A percentile compares a stretch with the other conserved stretches of the same genome.
Evolutionary conservation across 2,113 vertebrate genomes (phyloP).

Genomic region (Chrysemys picta): DNA sequence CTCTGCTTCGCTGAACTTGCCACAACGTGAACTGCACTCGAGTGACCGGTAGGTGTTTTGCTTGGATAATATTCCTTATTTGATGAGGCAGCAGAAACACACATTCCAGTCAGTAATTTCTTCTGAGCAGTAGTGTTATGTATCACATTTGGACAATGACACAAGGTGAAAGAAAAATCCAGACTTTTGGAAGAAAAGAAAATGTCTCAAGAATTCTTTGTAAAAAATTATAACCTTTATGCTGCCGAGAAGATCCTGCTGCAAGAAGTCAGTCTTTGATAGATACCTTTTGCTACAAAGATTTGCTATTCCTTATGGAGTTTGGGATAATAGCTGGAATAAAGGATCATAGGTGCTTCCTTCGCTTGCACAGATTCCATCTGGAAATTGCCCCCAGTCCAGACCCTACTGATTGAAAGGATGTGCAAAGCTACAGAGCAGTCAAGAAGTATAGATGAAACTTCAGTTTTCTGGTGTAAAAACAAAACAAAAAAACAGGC

Average conservation of each 20-base stretch:
- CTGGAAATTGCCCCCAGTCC: not conserved
- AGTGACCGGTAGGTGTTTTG: slow-evolving; percentile 11
- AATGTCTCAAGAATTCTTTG: slow-evolving; percentile 6
- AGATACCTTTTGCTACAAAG: slow-evolving; percentile 1
- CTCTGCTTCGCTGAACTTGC: slow-evolving; percentile 23
- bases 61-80: not conserved
- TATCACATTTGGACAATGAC: slow-evolving; percentile 10
- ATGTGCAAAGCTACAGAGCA: not conserved
- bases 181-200: slow-evolving; percentile 13
- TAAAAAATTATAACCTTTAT: slow-evolving; percentile 40
- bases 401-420: not conserved
- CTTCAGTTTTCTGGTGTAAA: not conserved
- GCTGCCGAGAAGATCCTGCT: slow-evolving; percentile 11
- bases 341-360: not conserved
- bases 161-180: slow-evolving; percentile 16
- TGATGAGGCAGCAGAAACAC: not conserved
- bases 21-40: slow-evolving; percentile 16
- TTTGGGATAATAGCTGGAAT: slow-evolving; percentile 5
- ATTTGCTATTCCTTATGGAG: not conserved
- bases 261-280: not conserved
- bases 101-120: slow-evolving; percentile 25
- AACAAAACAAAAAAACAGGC: not conserved
- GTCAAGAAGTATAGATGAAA: not conserved
- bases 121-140: not conserved
- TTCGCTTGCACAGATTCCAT: not conserved